Percentiles rank a stretch among this genome's conserved stretches.
Evolutionary conservation across 1,140 invertebrate genomes (phyloP).

Genomic region (Diprion similis): DNA sequence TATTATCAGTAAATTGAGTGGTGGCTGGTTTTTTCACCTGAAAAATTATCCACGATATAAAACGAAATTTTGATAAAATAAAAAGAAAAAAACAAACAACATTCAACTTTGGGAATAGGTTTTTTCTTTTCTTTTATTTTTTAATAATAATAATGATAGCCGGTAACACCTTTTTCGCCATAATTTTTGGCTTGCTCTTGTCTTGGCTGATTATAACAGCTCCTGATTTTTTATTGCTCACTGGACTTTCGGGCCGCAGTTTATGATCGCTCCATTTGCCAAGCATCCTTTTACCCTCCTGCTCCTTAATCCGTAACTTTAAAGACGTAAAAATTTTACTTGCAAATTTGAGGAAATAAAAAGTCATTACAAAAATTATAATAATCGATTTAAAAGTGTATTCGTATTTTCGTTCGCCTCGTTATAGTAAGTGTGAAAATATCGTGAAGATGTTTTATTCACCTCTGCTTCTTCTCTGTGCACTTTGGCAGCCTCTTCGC

Average conservation of each 20-base stretch:
- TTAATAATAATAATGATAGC: neutral
- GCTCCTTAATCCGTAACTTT: slow-evolving; percentile 42
- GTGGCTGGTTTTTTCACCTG: slow-evolving; percentile 19
- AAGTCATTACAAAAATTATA: neutral
- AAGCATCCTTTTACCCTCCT: slow-evolving; percentile 39
- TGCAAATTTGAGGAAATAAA: neutral
- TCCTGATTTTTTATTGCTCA: slow-evolving; percentile 14
- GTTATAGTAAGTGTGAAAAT: neutral
- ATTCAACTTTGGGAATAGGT: slow-evolving; percentile 11
- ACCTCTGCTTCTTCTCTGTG: slow-evolving; percentile 71
- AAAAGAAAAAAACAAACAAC: too few relatives aligned
- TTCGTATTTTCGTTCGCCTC: neutral
- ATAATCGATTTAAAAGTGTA: neutral
- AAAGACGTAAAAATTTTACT: neutral
- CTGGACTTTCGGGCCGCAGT: slow-evolving; percentile 35
- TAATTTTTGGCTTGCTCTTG: neutral
- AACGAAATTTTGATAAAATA: slow-evolving; percentile 13
- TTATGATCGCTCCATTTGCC: slow-evolving; percentile 44
- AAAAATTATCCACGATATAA: slow-evolving; percentile 22
- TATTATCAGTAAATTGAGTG: slow-evolving; percentile 14
- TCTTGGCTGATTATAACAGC: neutral
- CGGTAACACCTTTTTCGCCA: neutral
- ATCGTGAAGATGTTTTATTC: slow-evolving; percentile 16
- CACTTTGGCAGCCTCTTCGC: slow-evolving; percentile 70
- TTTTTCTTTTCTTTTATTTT: slow-evolving; percentile 10